Evolutionary conservation across 2,113 vertebrate species (phyloP), one percentile per base, ranked within the genome.

Genomic region (Oncorhynchus kisutch): DNA sequence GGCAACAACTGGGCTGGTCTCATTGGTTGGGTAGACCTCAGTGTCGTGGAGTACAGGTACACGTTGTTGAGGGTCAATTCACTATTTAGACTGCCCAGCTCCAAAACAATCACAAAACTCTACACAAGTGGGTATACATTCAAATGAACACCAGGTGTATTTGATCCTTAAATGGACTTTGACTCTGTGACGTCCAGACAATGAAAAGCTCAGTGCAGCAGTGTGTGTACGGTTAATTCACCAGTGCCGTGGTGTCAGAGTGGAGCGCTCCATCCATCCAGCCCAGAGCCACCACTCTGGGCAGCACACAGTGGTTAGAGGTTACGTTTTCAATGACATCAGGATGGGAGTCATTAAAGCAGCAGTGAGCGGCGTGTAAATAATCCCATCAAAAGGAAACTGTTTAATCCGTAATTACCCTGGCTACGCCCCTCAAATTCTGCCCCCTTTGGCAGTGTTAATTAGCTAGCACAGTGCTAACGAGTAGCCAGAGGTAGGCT

Each of bases 301-400:
- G 51, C 51, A 54, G 12, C 79, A 74, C 78, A 70, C 62, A 71
- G 71, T 72, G 27, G 77, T 77, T 76, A 73, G 81, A 82, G 85
- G 71, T 89, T 81, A 83, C 85, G 80, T 82, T 86, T 88, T 87
- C 86, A 88, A 70, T 87, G 88, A 86, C 87, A 90, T 86, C 79
- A 85, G 77, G 88, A 77, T 74, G 70, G 75, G 81, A 82, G 85
- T 89, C 83, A 91, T 90, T 90, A 91, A 88, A 89, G 88, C 51
- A 65, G 34, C 80, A 85, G 81, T 78, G 82, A 81, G 75, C 62
- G 59, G 79, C 72, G 65, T 79, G 78, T 83, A 87, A 80, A 82
- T 89, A 92, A 92, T 92, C 90, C 88, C 87, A 89, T 93, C 90
- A 92, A 90, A 93, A 86, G 85, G 85, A 86, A 92, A 88, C 84